Evolutionary conservation across 2,797 vertebrate species (phyloP).

Genomic region (Myripristis jacobus): DNA sequence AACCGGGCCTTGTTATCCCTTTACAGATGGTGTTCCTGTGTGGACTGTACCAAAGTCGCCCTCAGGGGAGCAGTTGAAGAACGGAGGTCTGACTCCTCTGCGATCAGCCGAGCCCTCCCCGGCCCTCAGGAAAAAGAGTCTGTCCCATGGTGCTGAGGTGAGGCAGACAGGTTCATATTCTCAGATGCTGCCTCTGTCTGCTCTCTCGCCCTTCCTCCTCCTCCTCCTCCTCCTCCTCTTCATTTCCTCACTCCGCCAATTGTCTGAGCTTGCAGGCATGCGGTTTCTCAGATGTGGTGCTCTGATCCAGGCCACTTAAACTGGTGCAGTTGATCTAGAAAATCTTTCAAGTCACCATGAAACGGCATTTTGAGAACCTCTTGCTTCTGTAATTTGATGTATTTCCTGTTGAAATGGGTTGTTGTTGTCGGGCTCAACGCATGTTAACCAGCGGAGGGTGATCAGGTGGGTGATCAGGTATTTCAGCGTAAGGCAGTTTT

Average conservation of each 20-base stretch:
- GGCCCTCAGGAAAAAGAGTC: constrained; percentile 80
- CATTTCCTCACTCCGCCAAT: constrained; percentile 1
- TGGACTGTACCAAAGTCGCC: constrained; percentile 93
- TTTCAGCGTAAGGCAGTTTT: no score
- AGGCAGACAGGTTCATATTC: constrained; percentile 42
- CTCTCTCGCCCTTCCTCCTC: not conserved
- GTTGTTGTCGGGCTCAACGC: no score
- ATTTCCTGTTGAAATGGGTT: not conserved
- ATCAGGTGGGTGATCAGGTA: no score
- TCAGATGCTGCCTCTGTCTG: constrained; percentile 1
- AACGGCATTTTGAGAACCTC: no score
- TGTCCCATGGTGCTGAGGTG: constrained; percentile 87
- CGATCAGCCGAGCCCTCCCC: constrained; percentile 86
- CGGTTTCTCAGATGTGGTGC: not conserved
- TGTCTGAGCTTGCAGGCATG: not conserved
- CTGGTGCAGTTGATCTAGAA: constrained; percentile 4
- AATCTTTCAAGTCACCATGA: not conserved
- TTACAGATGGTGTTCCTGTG: constrained; percentile 90
- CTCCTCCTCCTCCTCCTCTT: not conserved
- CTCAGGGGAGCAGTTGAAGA: constrained; percentile 90
- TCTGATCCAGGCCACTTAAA: not conserved
- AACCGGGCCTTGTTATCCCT: constrained; percentile 34
- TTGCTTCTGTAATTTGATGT: no score
- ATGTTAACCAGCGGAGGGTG: no score
- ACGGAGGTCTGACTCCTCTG: constrained; percentile 87